These are phyloP conservation scores for Melopsittacus undulatus DNA, from an alignment of 2,797 vertebrate species.

Conservation along the genomic window DNA sequence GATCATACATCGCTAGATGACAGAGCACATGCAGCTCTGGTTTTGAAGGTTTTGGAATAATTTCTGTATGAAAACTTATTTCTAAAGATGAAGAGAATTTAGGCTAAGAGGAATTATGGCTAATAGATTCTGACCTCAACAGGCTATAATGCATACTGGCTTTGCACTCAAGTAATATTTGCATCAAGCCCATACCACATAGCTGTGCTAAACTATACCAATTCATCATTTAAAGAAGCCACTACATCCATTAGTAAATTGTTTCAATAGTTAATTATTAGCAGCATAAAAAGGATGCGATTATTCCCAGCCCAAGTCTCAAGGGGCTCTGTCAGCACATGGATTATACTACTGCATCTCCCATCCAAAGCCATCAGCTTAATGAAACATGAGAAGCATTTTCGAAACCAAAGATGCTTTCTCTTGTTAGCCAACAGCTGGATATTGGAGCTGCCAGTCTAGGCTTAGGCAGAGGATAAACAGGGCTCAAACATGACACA, in stretches of 20 bases:
- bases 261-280: slow-evolving; percentile 63
- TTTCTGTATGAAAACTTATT: slow-evolving; percentile 4
- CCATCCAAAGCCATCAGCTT: neutral
- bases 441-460: neutral
- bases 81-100: slow-evolving; percentile 5
- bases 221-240: slow-evolving; percentile 51
- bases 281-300: neutral
- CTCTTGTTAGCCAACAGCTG: neutral
- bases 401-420: neutral
- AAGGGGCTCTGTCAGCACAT: neutral
- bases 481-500: rapidly evolving
- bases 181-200: slow-evolving; percentile 18
- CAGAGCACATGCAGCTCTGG: neutral
- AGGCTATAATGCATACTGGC: slow-evolving; percentile 17
- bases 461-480: neutral
- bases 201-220: slow-evolving; percentile 14
- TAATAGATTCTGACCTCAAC: slow-evolving; percentile 67
- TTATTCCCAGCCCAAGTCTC: slow-evolving; percentile 18
- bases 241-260: slow-evolving; percentile 62
- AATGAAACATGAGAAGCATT: neutral
- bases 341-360: neutral
- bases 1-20: neutral
- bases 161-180: slow-evolving; percentile 31
- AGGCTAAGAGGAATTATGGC: slow-evolving; percentile 2
- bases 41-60: slow-evolving; percentile 14